Base-by-base conservation (phyloP, 2,888 invertebrate genomes). In the Caenorhabditis sinica region DNA sequence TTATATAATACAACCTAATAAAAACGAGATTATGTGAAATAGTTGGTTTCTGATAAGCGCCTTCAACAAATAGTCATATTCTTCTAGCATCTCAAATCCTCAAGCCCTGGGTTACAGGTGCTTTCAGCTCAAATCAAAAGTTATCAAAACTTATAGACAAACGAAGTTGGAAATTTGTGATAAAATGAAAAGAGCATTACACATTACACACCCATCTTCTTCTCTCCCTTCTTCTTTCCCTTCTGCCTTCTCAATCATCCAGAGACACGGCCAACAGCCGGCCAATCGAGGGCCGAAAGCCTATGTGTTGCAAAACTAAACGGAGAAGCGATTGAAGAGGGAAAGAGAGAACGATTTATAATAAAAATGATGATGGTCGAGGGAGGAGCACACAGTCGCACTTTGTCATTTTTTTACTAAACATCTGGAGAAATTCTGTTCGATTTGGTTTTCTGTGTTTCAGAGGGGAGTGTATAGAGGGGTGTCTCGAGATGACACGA, bases 321-420 rank as follows among this genome's bases (percentile, higher is more conserved):
- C 33, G 74, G 56, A 45, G 53, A 63, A 20, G 63, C 36, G 60
- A 61, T 36, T 30, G 33, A 40, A 36, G 65, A 23, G 36, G 56
- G 49, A 45, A 30, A 28, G 45, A 49, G 56, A 65, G 63, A 60
- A 63, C 77, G 83, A 75, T 73, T 74, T 71, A 82, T 73, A 75
- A 82, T 68, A 75, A 66, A 72, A 74, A 79, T 45, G 61, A 73
- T 63, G 49, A n/a, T n/a, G n/a, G n/a, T n/a, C n/a, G n/a, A n/a
- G 51, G 40, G 8, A 15, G 71, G 71, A 58, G 60, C 36, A 65
- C 45, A 25, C 28, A 58, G 56, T 61, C 63, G 71, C 82, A 77
- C 77, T 71, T 77, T 43, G 69, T 77, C 77, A 77, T 77, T 77
- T 76, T 40, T 74, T 77, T 77, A 77, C 71, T 61, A 77, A 77